Evolutionary conservation across 1,140 invertebrate genomes (phyloP), one percentile per base, ranked within the genome.

Genomic region (Nebria ingens): DNA sequence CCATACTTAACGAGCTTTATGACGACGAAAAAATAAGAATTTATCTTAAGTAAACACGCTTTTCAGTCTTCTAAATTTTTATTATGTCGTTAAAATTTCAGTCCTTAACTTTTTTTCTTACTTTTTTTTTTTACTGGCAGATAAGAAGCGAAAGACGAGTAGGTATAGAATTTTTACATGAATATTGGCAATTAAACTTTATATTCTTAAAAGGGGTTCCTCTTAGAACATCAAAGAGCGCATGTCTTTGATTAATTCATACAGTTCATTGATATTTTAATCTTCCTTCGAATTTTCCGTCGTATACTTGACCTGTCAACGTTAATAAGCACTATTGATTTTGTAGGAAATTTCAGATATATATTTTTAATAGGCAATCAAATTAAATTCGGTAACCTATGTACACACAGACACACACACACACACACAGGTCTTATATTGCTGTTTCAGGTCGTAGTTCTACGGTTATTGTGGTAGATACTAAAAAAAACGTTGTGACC

Each of bases 111-210:
- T 45, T 45, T 45, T 45, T 45, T 6, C 17, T 9, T 17, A 45
- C n/a, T n/a, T n/a, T n/a, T n/a, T n/a, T n/a, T n/a, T n/a, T n/a
- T n/a, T n/a, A n/a, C n/a, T n/a, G n/a, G n/a, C n/a, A n/a, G n/a
- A n/a, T n/a, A n/a, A n/a, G n/a, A n/a, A n/a, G n/a, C n/a, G 40
- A 45, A 45, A 45, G 15, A 12, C 3, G 15, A 45, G 40, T 12
- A 17, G 40, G 17, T 9, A 45, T 12, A 45, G 40, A 45, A 45
- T 11, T 45, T 45, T 45, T 45, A 17, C 40, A 45, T 45, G 40
- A 45, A 45, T 45, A 45, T 45, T 45, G 40, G 40, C 40, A 45
- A 45, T 45, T 45, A 45, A 17, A n/a, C 40, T 17, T 45, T 45
- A 45, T 45, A 45, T 45, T 45, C 15, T 12, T 45, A 45, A 45